Evolutionary conservation across 2,888 invertebrate species (phyloP), one percentile per base, ranked within the genome.

Genomic region (Eurytoma californica): DNA sequence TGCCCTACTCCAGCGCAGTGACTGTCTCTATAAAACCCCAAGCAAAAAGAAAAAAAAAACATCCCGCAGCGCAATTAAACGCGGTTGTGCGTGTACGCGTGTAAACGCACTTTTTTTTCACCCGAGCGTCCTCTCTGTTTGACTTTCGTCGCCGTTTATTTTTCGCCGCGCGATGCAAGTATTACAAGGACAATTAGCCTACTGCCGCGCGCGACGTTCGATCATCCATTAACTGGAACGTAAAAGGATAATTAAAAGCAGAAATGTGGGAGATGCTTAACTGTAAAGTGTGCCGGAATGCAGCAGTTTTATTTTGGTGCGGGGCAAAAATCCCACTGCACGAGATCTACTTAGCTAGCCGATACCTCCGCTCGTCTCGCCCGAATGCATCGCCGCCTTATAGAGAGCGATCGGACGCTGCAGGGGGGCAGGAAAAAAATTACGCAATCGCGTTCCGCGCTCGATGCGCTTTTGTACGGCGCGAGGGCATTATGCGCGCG

Each of bases 201-300:
- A 53, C 39, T 39, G 39, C 18, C 7, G 18, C n/a, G 39, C 30
- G 4, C 58, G 49, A 51, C 24, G 53, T n/a, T 53, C 77, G 61
- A 72, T 78, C 60, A 49, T 39, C 61, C 72, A 53, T 72, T 66
- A 60, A 66, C 13, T 68, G 55, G 72, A 67, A 68, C 77, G 30
- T 61, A 55, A 72, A 69, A 72, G 18, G 28, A 61, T 68, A 72
- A 72, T 72, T 72, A 68, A 66, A 30, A 72, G 63, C n/a, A 16
- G 39, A 18, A 1, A 12, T 63, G 18, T 47, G n/a, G 47, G n/a
- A 47, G 63, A 63, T 39, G 65, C 3, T 4, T 78, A 72, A 78
- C 77, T 72, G 77, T 78, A 78, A 24, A 9, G 2, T 47, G 67
- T 24, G 13, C 70, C 39, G 51, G 72, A 66, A 77, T 72, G 39